Conservation (phyloP, 2,797 vertebrate species). For the Pteronotus mesoamericanus region DNA sequence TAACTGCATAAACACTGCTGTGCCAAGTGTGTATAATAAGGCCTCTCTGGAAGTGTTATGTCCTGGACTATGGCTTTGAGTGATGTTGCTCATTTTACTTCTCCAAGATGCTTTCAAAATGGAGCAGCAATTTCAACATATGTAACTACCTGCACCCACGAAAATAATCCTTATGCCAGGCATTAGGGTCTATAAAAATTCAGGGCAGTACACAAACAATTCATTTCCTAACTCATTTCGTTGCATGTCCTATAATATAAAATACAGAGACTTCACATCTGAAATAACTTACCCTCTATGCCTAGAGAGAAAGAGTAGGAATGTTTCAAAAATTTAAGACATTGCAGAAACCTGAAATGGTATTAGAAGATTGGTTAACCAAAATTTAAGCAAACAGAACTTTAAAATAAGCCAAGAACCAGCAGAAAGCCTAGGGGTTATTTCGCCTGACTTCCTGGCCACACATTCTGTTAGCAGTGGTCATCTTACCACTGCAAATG, state of each 20-base stretch:
- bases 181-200: constrained; percentile 26
- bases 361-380: neutral
- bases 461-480: neutral
- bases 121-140: constrained; percentile 12
- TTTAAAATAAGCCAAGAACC: neutral
- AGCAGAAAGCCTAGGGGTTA: neutral
- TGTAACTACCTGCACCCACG: neutral
- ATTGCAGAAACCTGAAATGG: neutral
- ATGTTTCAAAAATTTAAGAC: neutral
- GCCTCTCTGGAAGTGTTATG: constrained; percentile 10
- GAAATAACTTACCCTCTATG: neutral
- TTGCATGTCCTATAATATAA: neutral
- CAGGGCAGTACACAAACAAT: neutral
- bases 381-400: neutral
- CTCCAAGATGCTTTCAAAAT: constrained; percentile 45
- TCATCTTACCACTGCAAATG: neutral
- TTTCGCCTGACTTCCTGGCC: neutral
- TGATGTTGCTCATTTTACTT: constrained; percentile 40
- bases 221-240: constrained; percentile 29
- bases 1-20: constrained; percentile 33
- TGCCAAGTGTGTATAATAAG: neutral
- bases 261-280: neutral
- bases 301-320: neutral
- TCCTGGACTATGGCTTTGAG: constrained; percentile 1
- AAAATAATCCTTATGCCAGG: neutral